phyloP scores from a whole-genome alignment of 2,888 invertebrate species.

The Theretra japonica region DNA sequence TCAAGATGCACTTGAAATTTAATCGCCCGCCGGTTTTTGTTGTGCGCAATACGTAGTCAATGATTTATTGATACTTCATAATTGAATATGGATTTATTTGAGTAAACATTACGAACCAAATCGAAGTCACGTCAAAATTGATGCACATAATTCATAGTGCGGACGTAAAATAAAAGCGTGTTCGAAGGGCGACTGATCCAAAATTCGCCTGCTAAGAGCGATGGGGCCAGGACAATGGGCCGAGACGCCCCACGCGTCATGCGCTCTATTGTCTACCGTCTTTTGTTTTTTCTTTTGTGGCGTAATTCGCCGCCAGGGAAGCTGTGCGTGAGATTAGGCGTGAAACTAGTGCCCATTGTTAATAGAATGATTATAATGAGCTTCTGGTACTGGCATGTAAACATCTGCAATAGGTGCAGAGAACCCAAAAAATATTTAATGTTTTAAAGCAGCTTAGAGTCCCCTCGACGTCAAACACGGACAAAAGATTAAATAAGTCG shows the following conservation, averaged over 20 bases:
- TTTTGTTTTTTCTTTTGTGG: conserved; percentile 69
- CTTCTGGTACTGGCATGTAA: conserved; percentile 26
- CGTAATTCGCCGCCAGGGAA: conserved; percentile 62
- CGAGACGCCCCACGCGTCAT: conserved; percentile 66
- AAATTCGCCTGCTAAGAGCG: conserved; percentile 58
- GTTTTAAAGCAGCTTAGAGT: conserved; percentile 5
- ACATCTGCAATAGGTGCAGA: not conserved
- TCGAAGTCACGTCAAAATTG: conserved; percentile 64
- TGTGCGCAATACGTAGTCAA: conserved; percentile 30
- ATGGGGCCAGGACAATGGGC: conserved; percentile 67
- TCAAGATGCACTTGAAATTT: conserved; percentile 67
- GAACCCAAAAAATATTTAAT: conserved; percentile 1
- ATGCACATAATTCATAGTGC: conserved; percentile 78
- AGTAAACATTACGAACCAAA: conserved; percentile 63
- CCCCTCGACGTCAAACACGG: conserved; percentile 43
- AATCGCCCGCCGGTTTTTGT: conserved; percentile 51
- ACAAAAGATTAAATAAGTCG: conserved; percentile 66
- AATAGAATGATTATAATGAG: conserved; percentile 36
- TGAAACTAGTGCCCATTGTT: conserved; percentile 59
- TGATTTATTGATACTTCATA: conserved; percentile 31
- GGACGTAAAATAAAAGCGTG: conserved; percentile 40
- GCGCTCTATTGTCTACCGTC: conserved; percentile 66
- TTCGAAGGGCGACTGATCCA: conserved; percentile 47
- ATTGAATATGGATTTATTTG: conserved; percentile 54
- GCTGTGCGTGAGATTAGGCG: conserved; percentile 56